These are phyloP conservation scores for Dicerorhinus sumatrensis DNA, from an alignment of 2,113 vertebrate species.

Conservation along the genomic window DNA sequence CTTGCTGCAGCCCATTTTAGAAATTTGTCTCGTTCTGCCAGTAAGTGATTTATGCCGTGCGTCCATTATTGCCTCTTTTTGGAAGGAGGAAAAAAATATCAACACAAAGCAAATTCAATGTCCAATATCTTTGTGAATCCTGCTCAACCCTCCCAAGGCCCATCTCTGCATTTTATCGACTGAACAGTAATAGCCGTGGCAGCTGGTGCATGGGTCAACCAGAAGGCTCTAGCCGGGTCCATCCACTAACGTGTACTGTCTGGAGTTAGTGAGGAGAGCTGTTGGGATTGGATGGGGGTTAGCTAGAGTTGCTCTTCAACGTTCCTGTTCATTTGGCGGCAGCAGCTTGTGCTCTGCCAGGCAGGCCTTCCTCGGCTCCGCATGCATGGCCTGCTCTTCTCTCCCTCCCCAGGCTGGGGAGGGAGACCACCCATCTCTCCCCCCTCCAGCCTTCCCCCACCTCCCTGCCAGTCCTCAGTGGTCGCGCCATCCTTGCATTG, in stretches of 20 bases:
- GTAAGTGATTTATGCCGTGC: conserved; percentile 30
- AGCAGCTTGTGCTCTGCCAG: background rate
- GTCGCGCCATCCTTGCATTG: background rate
- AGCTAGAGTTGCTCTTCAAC: background rate
- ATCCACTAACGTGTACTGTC: rapidly evolving
- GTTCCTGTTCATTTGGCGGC: background rate
- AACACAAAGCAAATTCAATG: background rate
- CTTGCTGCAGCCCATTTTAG: background rate
- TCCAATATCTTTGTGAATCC: background rate
- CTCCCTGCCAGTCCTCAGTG: too few relatives aligned
- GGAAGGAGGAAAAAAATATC: background rate
- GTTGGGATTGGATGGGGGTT: too few relatives aligned
- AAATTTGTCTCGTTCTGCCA: conserved; percentile 5
- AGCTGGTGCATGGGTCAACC: rapidly evolving
- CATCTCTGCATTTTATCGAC: rapidly evolving
- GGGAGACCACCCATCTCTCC: too few relatives aligned
- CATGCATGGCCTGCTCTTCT: rapidly evolving
- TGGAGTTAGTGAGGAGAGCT: background rate
- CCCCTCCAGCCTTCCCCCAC: rapidly evolving
- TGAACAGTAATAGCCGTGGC: rapidly evolving
- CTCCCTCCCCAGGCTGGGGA: too few relatives aligned
- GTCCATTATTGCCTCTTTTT: background rate
- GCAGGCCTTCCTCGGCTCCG: background rate
- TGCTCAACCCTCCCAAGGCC: background rate
- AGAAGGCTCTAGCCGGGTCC: background rate